Evolutionary conservation across 2,888 invertebrate species (phyloP), one percentile per base, ranked within the genome.

Genomic region (Lasioglossum pauxillum): DNA sequence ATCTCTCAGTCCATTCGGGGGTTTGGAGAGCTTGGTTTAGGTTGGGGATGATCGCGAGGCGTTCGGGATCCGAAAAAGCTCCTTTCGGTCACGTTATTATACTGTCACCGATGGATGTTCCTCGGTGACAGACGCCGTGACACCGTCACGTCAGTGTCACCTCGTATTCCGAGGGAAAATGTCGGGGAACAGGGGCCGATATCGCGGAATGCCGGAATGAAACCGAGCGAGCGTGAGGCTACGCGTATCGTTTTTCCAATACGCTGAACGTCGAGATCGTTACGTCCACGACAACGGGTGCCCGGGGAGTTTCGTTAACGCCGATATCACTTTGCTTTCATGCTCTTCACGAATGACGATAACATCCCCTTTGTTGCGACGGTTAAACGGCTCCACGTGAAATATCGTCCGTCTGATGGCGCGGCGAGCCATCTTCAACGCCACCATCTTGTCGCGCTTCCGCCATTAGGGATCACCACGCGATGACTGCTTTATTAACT

Each of bases 221-320:
- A 86, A 86, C 86, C 86, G 82, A 74, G 67, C 49, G 78, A 60
- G 60, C 16, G 31, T 31, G 79, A 31, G 19, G 35, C 78, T 31
- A 27, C 80, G 73, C 80, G 83, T 80, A 78, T 69, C 74, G 75
- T 76, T 84, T 83, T 85, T 87, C 83, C 83, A 80, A 75, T 49
- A 87, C 86, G 80, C 64, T 87, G 76, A 31, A 57, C 81, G 35
- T 10, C 38, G 41, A 19, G 64, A 53, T 64, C 35, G 53, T 76
- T 83, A 77, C 67, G 77, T 67, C 67, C 67, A 23, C 41, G 75
- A 46, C 46, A 69, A 69, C 49, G 69, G 49, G 23, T 31, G 49
- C 49, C 5, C 73, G 73, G 23, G n/a, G 41, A 75, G 75, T 71
- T 76, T 73, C 77, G 57, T 76, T 60, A 71, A 57, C 27, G 27